Conservation (phyloP, 1,140 invertebrate species). For the Apocrypta bakeri region DNA sequence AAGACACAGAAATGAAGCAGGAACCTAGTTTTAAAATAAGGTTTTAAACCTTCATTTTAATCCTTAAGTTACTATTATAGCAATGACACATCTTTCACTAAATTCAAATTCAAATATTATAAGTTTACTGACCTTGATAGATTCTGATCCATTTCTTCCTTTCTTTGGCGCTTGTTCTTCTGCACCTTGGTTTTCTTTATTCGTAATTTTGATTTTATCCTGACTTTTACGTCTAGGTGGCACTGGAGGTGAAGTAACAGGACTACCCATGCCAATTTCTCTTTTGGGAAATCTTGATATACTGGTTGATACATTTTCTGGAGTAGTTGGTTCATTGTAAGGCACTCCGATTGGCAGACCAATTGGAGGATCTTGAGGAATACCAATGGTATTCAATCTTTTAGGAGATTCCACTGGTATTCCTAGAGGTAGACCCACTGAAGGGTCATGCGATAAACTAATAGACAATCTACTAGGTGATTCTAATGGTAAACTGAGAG, state of each 20-base stretch:
- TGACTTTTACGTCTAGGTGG: conserved; percentile 76
- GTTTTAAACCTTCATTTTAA: no score
- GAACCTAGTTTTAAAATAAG: background rate
- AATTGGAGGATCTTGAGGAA: background rate
- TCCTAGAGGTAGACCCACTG: background rate
- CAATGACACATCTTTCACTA: background rate
- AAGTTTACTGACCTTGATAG: conserved; percentile 49
- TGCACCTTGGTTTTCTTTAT: conserved; percentile 72
- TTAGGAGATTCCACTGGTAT: background rate
- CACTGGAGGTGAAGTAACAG: conserved; percentile 71
- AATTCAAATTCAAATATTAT: background rate
- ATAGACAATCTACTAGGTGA: conserved; percentile 14
- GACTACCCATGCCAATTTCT: conserved; percentile 26
- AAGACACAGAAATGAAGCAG: background rate
- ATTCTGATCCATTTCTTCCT: conserved; percentile 58
- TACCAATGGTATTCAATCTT: conserved; percentile 17
- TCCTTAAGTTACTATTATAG: no score
- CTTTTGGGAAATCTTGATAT: background rate
- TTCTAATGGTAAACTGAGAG: background rate
- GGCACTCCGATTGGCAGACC: conserved; percentile 19
- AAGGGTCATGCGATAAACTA: background rate
- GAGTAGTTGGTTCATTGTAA: background rate
- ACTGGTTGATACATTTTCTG: conserved; percentile 21
- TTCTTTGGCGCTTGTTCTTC: conserved; percentile 53
- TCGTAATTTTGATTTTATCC: conserved; percentile 73